Evolutionary conservation across 2,113 vertebrate species (phyloP).

Genomic region (Caretta caretta): DNA sequence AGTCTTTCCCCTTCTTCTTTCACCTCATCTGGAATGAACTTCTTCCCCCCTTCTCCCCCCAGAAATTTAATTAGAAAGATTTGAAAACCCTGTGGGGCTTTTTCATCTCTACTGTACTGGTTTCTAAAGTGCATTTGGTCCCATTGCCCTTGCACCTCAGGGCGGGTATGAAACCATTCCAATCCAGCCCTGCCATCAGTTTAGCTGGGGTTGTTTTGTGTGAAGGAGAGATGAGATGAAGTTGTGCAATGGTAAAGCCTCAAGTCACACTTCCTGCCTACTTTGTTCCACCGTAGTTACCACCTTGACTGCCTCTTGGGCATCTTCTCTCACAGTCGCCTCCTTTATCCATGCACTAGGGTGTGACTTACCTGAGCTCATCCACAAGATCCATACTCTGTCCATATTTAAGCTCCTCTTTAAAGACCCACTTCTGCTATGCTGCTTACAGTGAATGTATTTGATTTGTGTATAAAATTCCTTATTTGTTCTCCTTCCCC

Average conservation of each 20-base stretch:
- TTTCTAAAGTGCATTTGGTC: not conserved
- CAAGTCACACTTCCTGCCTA: not conserved
- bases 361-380: not conserved
- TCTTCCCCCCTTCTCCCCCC: not conserved
- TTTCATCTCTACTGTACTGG: constrained; percentile 23
- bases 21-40: constrained; percentile 4
- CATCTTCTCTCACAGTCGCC: not conserved
- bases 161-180: not conserved
- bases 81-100: not conserved
- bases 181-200: not conserved
- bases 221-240: not conserved
- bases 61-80: not conserved
- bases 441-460: not conserved
- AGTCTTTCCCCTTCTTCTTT: not conserved
- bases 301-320: not conserved
- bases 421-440: not conserved
- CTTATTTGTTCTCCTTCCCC: not conserved
- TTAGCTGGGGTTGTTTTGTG: not conserved
- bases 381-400: not conserved
- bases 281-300: not conserved
- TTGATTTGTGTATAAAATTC: not conserved
- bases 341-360: not conserved
- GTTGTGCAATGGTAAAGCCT: not conserved
- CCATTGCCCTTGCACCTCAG: not conserved
- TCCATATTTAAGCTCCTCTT: not conserved